Evolutionary conservation across 1,140 invertebrate genomes (phyloP).

Genomic region (Ceratina australensis): DNA sequence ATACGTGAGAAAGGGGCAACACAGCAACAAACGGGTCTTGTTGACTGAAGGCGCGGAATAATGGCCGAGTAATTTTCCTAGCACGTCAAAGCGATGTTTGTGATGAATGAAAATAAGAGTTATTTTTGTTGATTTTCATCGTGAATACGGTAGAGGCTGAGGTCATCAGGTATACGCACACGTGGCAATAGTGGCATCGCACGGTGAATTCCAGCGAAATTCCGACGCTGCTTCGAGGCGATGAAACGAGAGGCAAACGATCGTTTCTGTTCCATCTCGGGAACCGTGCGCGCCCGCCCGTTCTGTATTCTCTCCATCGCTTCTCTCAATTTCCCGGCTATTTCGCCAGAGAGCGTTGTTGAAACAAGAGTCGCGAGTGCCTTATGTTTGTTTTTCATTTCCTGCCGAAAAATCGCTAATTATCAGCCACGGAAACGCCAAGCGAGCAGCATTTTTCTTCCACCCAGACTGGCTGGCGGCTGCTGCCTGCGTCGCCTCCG

Average conservation of each 20-base stretch:
- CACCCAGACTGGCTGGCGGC: not conserved
- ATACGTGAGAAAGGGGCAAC: too few species aligned
- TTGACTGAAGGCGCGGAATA: too few species aligned
- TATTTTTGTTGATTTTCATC: too few species aligned
- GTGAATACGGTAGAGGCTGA: not conserved
- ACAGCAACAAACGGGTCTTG: too few species aligned
- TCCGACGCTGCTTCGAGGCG: not conserved
- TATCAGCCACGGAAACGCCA: constrained; percentile 37
- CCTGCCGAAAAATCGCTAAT: constrained; percentile 46
- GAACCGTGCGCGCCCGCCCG: too few species aligned
- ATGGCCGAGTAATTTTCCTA: too few species aligned
- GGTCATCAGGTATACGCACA: not conserved
- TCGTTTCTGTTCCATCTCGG: not conserved
- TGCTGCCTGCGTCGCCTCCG: not conserved
- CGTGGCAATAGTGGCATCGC: too few species aligned
- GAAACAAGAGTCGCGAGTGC: constrained; percentile 13
- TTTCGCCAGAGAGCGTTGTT: constrained; percentile 18
- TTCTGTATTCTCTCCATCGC: too few species aligned
- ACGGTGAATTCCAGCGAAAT: constrained; percentile 12
- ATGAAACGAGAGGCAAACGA: constrained; percentile 20
- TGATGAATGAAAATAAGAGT: too few species aligned
- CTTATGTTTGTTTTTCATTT: constrained; percentile 42
- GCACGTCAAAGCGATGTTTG: too few species aligned
- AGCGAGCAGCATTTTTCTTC: not conserved
- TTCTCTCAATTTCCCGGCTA: constrained; percentile 22